These are phyloP conservation scores for Griposia aprilina DNA, from an alignment of 2,888 invertebrate genomes.

Conservation along the genomic window DNA sequence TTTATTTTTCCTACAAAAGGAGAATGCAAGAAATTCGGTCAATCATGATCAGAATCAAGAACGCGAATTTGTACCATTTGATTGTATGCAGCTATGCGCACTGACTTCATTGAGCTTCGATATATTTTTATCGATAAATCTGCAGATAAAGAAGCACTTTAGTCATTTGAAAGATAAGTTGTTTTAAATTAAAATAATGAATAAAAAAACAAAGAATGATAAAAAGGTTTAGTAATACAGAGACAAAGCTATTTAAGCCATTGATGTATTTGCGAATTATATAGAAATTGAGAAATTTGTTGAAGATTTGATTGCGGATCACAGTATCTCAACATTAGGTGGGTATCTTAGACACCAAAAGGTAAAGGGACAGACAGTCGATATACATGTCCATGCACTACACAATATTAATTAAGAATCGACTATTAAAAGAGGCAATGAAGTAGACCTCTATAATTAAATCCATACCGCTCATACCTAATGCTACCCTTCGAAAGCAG, in stretches of 20 bases:
- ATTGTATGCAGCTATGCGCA: constrained; percentile 14
- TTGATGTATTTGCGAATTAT: too few relatives aligned
- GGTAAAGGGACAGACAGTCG: background rate
- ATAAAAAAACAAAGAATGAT: background rate
- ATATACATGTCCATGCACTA: background rate
- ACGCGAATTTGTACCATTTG: constrained; percentile 31
- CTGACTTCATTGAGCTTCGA: constrained; percentile 13
- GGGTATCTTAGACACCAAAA: too few relatives aligned
- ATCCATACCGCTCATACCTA: constrained; percentile 26
- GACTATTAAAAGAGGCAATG: background rate
- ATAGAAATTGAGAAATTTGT: background rate
- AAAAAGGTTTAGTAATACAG: background rate
- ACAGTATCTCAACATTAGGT: background rate
- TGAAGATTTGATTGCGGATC: background rate
- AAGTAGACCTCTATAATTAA: constrained; percentile 6
- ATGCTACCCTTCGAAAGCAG: constrained; percentile 65
- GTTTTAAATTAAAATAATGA: background rate
- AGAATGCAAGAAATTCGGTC: constrained; percentile 44
- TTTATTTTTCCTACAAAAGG: constrained; percentile 17
- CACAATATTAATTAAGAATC: background rate
- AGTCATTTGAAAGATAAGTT: background rate
- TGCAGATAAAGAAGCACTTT: background rate
- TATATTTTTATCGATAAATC: constrained; percentile 1
- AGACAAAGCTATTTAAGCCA: too few relatives aligned
- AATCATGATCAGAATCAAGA: constrained; percentile 47